Base-by-base conservation (phyloP, 1,140 invertebrate species). In the Oryzaephilus surinamensis region DNA sequence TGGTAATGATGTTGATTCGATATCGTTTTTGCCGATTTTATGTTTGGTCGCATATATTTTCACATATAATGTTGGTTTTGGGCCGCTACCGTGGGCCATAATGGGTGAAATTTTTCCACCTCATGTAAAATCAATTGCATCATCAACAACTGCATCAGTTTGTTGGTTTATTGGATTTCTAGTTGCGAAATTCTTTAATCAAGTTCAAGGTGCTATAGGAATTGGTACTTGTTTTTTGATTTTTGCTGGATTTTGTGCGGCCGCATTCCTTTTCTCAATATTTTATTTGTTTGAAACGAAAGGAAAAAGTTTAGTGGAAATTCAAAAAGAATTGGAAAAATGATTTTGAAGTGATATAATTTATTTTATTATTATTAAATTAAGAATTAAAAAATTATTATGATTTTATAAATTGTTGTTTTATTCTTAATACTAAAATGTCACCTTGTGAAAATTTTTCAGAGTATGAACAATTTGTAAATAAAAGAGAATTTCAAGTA, bases 91-190 rank as follows among this genome's bases (percentile, higher is more conserved):
- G 0, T 89, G 86, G 84, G 73, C 84, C 1, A 71, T 92, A 17
- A 78, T 87, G 69, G 79, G 77, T 1, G 84, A 92, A 60, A 72
- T 90, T 45, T 84, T 89, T 47, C 76, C 87, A 1, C 65, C 76
- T 0, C 76, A 79, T 45, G 75, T 85, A 1, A 81, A 84, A 54
- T 77, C 81, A 0, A 62, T 74, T 2, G 85, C 83, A 1, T 77
- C 79, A 1, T 73, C 81, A 0, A 65, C 88, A 4, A 79, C 81
- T 0, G 76, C 84, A 0, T 73, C 73, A 23, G 67, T 77, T 34
- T 88, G 82, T 51, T 93, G 88, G 87, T 51, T 72, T 0, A 59
- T 83, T 24, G 79, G 76, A 1, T 93, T 92, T 58, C 38, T 90
- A n/a, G 71, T 90, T 6, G 88, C 85, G 1, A 78, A 79, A 47